Conservation (phyloP, 2,797 vertebrate species). For the Sebastes steindachneri region DNA sequence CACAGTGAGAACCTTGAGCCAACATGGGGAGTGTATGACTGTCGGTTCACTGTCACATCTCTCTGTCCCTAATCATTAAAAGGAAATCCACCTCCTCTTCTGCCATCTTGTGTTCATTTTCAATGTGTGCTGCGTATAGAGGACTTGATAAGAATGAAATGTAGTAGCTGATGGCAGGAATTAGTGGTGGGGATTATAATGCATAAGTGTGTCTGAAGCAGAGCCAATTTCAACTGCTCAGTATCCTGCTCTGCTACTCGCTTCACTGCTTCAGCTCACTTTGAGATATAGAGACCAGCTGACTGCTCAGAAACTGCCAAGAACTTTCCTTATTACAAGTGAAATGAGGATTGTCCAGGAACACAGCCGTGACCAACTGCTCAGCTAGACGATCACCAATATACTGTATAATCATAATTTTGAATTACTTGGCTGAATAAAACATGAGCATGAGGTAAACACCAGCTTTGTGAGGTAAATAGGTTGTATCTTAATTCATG, state of each 20-base stretch:
- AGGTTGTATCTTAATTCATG: not conserved
- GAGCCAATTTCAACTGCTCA: not conserved
- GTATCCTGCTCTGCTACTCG: constrained; percentile 14
- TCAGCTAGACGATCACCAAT: not conserved
- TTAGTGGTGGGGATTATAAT: not conserved
- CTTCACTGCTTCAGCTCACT: not conserved
- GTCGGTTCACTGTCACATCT: not conserved
- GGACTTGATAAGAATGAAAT: not conserved
- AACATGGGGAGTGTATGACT: not conserved
- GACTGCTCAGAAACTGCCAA: not conserved
- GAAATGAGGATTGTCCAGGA: not conserved
- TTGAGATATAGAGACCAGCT: constrained; percentile 17
- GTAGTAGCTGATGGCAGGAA: not conserved
- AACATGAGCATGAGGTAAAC: not conserved
- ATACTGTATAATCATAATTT: not conserved
- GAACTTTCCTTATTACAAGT: constrained; percentile 9
- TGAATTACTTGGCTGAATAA: not conserved
- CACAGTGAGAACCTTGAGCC: not conserved
- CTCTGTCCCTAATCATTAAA: not conserved
- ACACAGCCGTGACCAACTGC: not conserved
- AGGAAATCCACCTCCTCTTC: constrained; percentile 33
- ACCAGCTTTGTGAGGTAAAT: not conserved
- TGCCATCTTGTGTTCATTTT: constrained; percentile 65
- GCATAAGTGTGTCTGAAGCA: not conserved
- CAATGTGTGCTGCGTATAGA: not conserved